Percentiles rank a stretch among this genome's conserved stretches.
These are phyloP conservation scores for Channallabes apus DNA, from an alignment of 2,797 vertebrate species.

Conservation along the genomic window DNA sequence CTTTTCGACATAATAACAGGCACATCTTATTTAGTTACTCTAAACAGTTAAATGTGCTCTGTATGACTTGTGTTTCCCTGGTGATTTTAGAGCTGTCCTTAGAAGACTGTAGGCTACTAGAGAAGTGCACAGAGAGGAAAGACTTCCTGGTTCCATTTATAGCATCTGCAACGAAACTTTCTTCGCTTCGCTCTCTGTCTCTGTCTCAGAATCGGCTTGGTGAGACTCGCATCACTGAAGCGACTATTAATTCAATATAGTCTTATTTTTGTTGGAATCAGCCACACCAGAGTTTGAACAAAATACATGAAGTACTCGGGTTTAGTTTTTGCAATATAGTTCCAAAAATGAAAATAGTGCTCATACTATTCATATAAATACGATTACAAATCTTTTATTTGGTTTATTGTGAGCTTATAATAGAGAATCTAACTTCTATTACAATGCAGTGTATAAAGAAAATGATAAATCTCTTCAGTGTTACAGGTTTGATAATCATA, in stretches of 20 bases:
- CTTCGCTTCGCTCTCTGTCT: conserved; percentile 80
- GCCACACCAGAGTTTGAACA: neutral
- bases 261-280: neutral
- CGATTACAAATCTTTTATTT: neutral
- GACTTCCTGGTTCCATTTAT: conserved; percentile 80
- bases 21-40: neutral
- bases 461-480: neutral
- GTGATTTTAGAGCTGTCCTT: conserved; percentile 79
- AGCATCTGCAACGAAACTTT: conserved; percentile 73
- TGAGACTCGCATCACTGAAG: conserved; percentile 53
- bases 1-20: neutral
- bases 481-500: neutral
- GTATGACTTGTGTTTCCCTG: neutral
- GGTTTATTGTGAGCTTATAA: neutral
- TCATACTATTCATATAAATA: too few relatives aligned
- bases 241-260: neutral
- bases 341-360: neutral
- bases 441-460: neutral
- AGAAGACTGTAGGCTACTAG: conserved; percentile 88
- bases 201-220: conserved; percentile 89
- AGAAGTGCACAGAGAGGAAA: conserved; percentile 71
- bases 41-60: neutral
- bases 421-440: neutral
- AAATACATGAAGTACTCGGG: neutral
- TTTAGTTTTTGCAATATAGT: neutral